Conservation (phyloP, 2,888 invertebrate genomes). For the Ceratothoa steindachneri region DNA sequence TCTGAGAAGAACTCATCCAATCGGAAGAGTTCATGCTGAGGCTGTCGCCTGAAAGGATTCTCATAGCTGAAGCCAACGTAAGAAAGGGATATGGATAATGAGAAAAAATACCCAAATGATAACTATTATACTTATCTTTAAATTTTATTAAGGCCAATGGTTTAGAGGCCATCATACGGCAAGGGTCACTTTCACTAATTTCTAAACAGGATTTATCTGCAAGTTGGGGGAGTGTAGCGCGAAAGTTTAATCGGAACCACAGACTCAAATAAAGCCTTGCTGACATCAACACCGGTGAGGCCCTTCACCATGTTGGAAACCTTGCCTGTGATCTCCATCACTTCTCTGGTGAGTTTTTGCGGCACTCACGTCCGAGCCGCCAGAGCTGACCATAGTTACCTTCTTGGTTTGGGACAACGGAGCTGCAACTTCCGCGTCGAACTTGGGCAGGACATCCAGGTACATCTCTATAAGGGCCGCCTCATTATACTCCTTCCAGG, state of each 20-base stretch:
- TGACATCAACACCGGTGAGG: slow-evolving; percentile 88
- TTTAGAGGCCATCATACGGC: too few species aligned
- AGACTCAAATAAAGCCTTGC: slow-evolving; percentile 21
- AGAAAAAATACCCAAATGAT: too few species aligned
- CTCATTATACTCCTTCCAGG: slow-evolving; percentile 92
- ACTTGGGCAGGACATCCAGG: slow-evolving; percentile 87
- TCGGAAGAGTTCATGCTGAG: too few species aligned
- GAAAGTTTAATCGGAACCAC: background rate
- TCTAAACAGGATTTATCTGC: too few species aligned
- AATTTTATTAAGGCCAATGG: too few species aligned
- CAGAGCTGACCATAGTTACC: slow-evolving; percentile 93
- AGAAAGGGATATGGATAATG: too few species aligned
- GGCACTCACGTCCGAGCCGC: slow-evolving; percentile 80
- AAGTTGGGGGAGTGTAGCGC: background rate
- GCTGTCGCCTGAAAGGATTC: too few species aligned
- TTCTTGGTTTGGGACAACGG: slow-evolving; percentile 91
- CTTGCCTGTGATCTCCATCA: slow-evolving; percentile 84
- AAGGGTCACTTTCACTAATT: too few species aligned
- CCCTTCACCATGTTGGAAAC: slow-evolving; percentile 86
- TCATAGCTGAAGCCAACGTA: too few species aligned
- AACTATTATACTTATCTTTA: too few species aligned
- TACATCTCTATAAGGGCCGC: slow-evolving; percentile 97
- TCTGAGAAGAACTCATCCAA: too few species aligned
- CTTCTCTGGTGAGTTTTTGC: slow-evolving; percentile 90
- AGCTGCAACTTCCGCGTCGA: slow-evolving; percentile 93